These are phyloP conservation scores for Saturnia pavonia DNA, from an alignment of 2,888 invertebrate species.

Conservation along the genomic window DNA sequence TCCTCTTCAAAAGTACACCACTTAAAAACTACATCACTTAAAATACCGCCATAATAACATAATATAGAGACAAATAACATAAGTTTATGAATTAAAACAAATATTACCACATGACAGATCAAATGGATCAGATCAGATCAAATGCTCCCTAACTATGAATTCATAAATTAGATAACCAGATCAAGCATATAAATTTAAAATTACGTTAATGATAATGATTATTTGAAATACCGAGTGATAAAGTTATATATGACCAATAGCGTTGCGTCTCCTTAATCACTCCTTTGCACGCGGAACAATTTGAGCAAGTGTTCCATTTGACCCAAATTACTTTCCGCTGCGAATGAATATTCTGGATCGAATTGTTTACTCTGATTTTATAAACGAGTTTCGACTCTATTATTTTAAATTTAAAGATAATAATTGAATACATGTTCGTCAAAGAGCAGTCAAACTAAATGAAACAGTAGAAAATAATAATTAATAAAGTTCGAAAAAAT, in stretches of 20 bases:
- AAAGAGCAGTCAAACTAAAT: conserved; percentile 18
- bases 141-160: too few species aligned
- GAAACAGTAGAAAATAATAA: conserved; percentile 30
- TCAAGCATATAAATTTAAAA: too few species aligned
- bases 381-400: conserved; percentile 23
- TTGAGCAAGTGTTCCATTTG: conserved; percentile 44
- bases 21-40: too few species aligned
- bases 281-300: conserved; percentile 43
- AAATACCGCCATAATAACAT: too few species aligned
- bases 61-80: too few species aligned
- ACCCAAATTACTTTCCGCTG: conserved; percentile 46
- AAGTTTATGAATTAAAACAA: too few species aligned
- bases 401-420: accelerated
- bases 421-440: neutral
- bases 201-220: neutral
- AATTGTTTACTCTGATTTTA: conserved; percentile 27
- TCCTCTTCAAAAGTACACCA: too few species aligned
- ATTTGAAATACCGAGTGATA: neutral
- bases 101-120: too few species aligned
- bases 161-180: too few species aligned
- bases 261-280: conserved; percentile 36
- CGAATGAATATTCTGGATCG: conserved; percentile 29
- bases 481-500: conserved; percentile 20
- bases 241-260: conserved; percentile 1
- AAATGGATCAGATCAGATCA: too few species aligned